These are phyloP conservation scores for Spea multiplicata DNA, from an alignment of 2,113 vertebrate species.

Conservation along the genomic window DNA sequence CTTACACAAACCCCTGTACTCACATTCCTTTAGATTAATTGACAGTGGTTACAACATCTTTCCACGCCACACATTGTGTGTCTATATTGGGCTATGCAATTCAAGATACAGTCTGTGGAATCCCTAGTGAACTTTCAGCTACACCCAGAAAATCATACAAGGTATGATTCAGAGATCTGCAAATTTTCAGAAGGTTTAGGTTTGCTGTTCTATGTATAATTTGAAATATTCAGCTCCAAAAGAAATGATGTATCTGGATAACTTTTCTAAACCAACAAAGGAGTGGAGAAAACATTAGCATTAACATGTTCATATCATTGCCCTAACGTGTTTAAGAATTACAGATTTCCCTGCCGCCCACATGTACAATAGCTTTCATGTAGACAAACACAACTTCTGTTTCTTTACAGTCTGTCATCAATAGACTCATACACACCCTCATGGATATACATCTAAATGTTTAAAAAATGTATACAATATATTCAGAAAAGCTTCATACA, in stretches of 20 bases:
- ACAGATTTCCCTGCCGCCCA: not conserved
- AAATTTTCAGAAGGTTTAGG: conserved; percentile 18
- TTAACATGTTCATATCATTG: conserved; percentile 19
- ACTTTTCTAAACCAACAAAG: conserved; percentile 40
- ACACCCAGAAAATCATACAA: conserved; percentile 13
- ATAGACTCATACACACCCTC: not conserved
- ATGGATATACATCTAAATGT: not conserved
- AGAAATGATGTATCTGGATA: conserved; percentile 27
- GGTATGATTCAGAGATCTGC: conserved; percentile 29
- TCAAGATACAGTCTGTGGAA: not conserved
- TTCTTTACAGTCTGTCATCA: not conserved
- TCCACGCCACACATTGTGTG: not conserved
- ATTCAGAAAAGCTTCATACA: too few relatives aligned
- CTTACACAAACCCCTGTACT: not conserved
- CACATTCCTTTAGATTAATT: not conserved
- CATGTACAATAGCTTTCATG: not conserved
- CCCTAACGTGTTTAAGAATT: conserved; percentile 18
- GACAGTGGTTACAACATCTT: not conserved
- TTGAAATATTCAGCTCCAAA: conserved; percentile 12
- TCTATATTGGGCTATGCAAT: not conserved
- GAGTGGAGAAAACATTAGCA: conserved; percentile 7
- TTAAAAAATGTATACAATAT: too few relatives aligned
- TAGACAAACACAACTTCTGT: not conserved
- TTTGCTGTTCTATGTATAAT: conserved; percentile 22
- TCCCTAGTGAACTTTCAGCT: conserved; percentile 4